A percentile compares a stretch with the other conserved stretches of the same genome.
Conservation (phyloP, 2,797 vertebrate genomes). For the Sebastolobus altivelis region DNA sequence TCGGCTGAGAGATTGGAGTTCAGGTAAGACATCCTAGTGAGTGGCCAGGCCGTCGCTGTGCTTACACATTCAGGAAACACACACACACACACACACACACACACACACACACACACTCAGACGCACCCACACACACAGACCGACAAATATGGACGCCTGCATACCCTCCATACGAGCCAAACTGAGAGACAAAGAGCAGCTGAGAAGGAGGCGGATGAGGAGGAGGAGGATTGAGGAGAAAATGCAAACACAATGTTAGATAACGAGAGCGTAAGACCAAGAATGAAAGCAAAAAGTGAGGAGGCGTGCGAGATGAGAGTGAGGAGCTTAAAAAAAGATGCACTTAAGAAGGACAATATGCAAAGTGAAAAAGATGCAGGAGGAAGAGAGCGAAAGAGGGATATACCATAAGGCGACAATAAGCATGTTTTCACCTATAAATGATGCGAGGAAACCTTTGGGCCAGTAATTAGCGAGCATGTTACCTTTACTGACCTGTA, state of each 20-base stretch:
- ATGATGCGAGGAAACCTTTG: constrained; percentile 61
- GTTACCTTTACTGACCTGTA: constrained; percentile 64
- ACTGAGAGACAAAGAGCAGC: constrained; percentile 77
- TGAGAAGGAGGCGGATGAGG: constrained; percentile 78
- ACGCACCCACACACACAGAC: constrained; percentile 47
- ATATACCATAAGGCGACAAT: constrained; percentile 39
- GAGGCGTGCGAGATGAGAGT: constrained; percentile 70
- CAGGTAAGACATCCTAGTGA: constrained; percentile 35
- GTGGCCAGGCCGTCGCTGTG: constrained; percentile 11
- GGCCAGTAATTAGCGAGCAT: constrained; percentile 63
- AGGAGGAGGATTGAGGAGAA: constrained; percentile 72
- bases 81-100: constrained; percentile 43
- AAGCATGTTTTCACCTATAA: constrained; percentile 53
- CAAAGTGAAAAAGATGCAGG: constrained; percentile 41
- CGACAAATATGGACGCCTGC: constrained; percentile 55
- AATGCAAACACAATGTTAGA: constrained; percentile 74
- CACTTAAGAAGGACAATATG: constrained; percentile 58
- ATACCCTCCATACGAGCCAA: constrained; percentile 55
- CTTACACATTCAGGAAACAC: constrained; percentile 51
- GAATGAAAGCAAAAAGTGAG: constrained; percentile 75
- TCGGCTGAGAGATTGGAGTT: constrained; percentile 18
- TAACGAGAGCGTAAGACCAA: constrained; percentile 74
- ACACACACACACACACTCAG: constrained; percentile 26
- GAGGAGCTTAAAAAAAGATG: constrained; percentile 67
- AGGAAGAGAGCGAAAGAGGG: constrained; percentile 12